Percentiles rank a stretch among this genome's conserved stretches.
These are phyloP conservation scores for Amphipoea lucens DNA, from an alignment of 2,888 invertebrate genomes.

Conservation along the genomic window DNA sequence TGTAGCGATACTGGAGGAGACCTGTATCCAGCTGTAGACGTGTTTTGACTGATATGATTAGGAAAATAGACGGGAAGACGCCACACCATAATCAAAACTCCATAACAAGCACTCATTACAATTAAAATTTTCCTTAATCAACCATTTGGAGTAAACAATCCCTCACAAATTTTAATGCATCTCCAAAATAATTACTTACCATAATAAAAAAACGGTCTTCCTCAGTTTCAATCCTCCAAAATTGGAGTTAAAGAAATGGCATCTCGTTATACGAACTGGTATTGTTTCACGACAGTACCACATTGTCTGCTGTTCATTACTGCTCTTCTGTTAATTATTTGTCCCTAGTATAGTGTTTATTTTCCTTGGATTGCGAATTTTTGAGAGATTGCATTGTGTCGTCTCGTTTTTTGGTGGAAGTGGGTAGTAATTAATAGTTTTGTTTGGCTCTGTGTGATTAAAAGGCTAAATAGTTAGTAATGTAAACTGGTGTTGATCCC, in stretches of 20 bases:
- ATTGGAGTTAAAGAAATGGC: conserved; percentile 54
- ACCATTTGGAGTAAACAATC: conserved; percentile 10
- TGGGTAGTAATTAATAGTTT: conserved; percentile 19
- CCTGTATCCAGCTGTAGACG: not conserved
- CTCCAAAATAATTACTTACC: conserved; percentile 62
- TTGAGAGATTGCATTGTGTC: conserved; percentile 48
- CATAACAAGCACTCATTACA: not conserved
- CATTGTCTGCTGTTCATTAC: conserved; percentile 65
- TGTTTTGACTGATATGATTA: not conserved
- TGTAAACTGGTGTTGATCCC: not conserved
- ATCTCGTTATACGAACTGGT: conserved; percentile 56
- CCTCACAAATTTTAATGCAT: conserved; percentile 20
- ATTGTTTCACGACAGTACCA: conserved; percentile 51
- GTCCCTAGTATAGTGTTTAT: conserved; percentile 41
- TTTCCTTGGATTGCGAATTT: conserved; percentile 42
- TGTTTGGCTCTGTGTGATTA: not conserved
- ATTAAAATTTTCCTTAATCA: not conserved
- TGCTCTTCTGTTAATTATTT: conserved; percentile 58
- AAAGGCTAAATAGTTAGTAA: not conserved
- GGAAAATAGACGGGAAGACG: not conserved
- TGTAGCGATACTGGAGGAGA: not conserved
- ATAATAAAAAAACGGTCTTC: conserved; percentile 44
- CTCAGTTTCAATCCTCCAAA: conserved; percentile 54
- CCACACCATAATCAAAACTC: not conserved
- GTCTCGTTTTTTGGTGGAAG: conserved; percentile 10